Evolutionary conservation across 2,113 vertebrate species (phyloP).

Genomic region (Eleginops maclovinus): DNA sequence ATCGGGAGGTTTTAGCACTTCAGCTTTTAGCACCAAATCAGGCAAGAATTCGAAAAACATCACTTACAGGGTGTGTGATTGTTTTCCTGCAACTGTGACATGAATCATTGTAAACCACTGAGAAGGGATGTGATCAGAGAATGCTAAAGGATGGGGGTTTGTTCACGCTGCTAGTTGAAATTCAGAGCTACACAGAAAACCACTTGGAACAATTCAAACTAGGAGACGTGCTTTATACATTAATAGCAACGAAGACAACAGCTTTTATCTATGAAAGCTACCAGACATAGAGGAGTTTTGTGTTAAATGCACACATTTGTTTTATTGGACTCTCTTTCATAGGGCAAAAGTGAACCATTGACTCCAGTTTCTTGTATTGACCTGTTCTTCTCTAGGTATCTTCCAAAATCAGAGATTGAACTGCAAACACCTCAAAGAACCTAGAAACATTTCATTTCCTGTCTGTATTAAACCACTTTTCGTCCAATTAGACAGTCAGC

Average conservation of each 20-base stretch:
- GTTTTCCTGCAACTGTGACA: constrained; percentile 18
- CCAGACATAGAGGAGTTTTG: constrained; percentile 41
- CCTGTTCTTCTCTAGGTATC: constrained; percentile 36
- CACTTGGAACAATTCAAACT: not conserved
- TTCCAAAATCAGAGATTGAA: constrained; percentile 23
- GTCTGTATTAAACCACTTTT: not conserved
- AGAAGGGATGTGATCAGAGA: constrained; percentile 4
- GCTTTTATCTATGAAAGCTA: constrained; percentile 14
- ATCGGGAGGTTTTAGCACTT: constrained; percentile 51
- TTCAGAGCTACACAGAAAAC: constrained; percentile 11
- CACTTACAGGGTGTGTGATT: constrained; percentile 27
- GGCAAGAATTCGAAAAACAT: constrained; percentile 7
- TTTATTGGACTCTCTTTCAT: constrained; percentile 69
- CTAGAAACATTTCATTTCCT: not conserved
- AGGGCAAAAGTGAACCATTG: constrained; percentile 68
- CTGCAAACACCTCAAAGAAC: constrained; percentile 9
- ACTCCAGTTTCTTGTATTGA: constrained; percentile 74
- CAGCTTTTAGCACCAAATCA: constrained; percentile 56
- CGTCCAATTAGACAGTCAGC: not conserved
- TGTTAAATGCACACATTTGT: constrained; percentile 68
- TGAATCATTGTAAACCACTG: not conserved
- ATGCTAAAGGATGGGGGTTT: not conserved
- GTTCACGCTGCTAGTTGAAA: not conserved
- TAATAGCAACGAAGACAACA: not conserved
- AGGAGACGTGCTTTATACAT: not conserved